A percentile compares a stretch with the other conserved stretches of the same genome.
Conservation (phyloP, 2,797 vertebrate genomes). For the Manis crassicaudata region DNA sequence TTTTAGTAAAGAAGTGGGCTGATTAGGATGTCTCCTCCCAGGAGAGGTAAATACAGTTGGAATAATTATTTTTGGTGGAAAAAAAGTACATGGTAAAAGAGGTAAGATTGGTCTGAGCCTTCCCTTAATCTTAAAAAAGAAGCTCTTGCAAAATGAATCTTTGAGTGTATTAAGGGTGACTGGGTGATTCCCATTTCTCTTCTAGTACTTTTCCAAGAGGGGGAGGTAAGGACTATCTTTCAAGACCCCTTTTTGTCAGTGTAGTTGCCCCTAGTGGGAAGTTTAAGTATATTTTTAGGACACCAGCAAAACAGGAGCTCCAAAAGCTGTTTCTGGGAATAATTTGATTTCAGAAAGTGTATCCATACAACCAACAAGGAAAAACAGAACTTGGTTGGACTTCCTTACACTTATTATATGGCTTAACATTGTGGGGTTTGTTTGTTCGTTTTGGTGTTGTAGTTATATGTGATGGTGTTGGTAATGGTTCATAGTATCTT, state of each 20-base stretch:
- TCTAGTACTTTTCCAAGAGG: background rate
- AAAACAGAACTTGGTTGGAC: background rate
- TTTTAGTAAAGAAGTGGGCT: background rate
- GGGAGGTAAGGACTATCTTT: background rate
- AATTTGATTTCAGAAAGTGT: background rate
- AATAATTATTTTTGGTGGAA: background rate
- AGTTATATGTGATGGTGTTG: rapidly evolving
- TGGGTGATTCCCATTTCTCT: rapidly evolving
- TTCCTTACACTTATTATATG: background rate
- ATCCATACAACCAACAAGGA: background rate
- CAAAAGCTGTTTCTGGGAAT: background rate
- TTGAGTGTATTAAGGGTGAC: background rate
- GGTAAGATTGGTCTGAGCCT: background rate
- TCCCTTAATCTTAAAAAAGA: background rate
- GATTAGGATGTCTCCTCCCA: background rate
- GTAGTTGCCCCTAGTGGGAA: background rate
- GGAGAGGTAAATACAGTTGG: background rate
- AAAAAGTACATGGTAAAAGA: background rate
- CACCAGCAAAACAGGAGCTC: background rate
- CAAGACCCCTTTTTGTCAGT: background rate
- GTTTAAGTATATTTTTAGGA: background rate
- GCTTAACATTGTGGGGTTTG: background rate
- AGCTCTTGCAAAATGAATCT: background rate
- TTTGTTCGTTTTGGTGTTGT: background rate
- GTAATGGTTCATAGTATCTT: rapidly evolving